Conservation (phyloP, 2,888 invertebrate genomes). For the Helleia helle region DNA sequence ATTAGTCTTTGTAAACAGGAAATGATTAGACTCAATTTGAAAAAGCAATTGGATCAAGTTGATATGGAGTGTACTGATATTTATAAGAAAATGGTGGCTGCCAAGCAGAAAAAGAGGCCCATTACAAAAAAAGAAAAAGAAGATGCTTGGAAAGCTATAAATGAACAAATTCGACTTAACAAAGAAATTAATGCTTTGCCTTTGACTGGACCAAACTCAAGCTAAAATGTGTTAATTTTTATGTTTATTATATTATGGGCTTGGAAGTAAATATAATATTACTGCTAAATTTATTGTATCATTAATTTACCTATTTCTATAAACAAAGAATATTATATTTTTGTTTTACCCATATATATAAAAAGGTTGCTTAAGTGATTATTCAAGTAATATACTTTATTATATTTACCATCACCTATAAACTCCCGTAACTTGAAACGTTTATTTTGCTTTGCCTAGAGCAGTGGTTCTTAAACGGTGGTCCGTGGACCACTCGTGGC, state of each 20-base stretch:
- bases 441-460: too few species aligned
- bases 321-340: too few species aligned
- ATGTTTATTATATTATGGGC: background rate
- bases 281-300: background rate
- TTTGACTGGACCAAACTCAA: conserved; percentile 62
- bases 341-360: too few species aligned
- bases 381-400: too few species aligned
- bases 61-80: conserved; percentile 88
- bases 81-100: conserved; percentile 85
- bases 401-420: too few species aligned
- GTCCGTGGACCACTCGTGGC: too few species aligned
- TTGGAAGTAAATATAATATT: too few species aligned
- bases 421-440: too few species aligned
- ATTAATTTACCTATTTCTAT: too few species aligned
- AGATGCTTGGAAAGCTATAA: conserved; percentile 81
- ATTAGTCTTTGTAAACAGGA: conserved; percentile 83
- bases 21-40: conserved; percentile 83
- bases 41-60: conserved; percentile 81
- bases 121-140: conserved; percentile 87
- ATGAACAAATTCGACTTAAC: conserved; percentile 76
- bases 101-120: conserved; percentile 87
- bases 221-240: conserved; percentile 40
- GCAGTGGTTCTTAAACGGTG: too few species aligned
- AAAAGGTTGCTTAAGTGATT: too few species aligned
- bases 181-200: conserved; percentile 68